Percentiles rank a stretch among this genome's conserved stretches.
phyloP scores from a whole-genome alignment of 2,113 vertebrate species.

The Microtus oregoni region DNA sequence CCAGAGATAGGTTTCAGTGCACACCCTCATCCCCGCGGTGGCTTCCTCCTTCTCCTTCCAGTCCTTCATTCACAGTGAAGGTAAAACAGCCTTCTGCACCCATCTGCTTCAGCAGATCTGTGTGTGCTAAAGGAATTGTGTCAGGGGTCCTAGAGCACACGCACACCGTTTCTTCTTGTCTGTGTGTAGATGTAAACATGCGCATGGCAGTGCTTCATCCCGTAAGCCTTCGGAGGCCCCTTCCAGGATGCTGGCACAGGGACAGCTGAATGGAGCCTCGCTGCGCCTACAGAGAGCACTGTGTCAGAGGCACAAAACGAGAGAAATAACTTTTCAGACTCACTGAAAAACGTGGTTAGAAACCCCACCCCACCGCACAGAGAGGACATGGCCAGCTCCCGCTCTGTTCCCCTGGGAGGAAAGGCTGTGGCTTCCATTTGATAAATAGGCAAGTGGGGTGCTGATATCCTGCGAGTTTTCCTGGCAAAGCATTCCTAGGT shows the following conservation, averaged over 20 bases:
- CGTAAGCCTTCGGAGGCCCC: neutral
- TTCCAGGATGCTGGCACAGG: neutral
- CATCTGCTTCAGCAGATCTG: rapidly evolving
- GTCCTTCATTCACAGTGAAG: neutral
- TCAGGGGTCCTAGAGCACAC: neutral
- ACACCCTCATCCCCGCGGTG: neutral
- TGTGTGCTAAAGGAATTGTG: neutral
- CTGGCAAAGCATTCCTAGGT: neutral
- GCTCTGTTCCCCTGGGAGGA: neutral
- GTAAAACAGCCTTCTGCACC: rapidly evolving
- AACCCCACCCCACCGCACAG: too few relatives aligned
- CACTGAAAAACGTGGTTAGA: neutral
- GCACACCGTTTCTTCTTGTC: neutral
- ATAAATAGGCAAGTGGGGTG: neutral
- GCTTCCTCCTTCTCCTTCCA: neutral
- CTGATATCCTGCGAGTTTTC: neutral
- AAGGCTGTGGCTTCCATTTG: neutral
- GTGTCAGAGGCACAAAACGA: neutral
- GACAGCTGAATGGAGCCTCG: too few relatives aligned
- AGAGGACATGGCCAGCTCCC: too few relatives aligned
- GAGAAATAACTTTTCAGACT: neutral
- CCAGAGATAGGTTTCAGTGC: neutral
- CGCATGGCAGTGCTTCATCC: neutral
- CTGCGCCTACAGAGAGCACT: neutral
- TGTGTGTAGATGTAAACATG: neutral